Conservation (phyloP, 2,113 vertebrate species). For the Cavia porcellus region DNA sequence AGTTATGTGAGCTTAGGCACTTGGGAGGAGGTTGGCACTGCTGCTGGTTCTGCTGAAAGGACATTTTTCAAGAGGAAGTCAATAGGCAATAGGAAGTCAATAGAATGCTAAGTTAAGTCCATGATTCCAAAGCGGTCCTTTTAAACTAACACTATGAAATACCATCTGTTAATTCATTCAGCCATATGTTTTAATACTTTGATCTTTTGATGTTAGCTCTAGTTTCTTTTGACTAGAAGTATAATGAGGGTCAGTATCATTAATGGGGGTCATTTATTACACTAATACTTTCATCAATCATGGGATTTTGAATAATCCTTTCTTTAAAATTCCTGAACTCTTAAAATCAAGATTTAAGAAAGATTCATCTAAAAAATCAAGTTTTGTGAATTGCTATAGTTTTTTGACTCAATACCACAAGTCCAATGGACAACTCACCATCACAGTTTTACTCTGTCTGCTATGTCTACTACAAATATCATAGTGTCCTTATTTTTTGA, state of each 20-base stretch:
- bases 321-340: not conserved
- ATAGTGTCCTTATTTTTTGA: not conserved
- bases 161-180: not conserved
- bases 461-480: not conserved
- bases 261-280: too few species aligned
- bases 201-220: not conserved
- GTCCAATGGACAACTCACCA: not conserved
- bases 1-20: not conserved
- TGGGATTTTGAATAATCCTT: slow-evolving; percentile 13
- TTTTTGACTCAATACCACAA: not conserved
- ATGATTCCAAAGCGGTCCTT: not conserved
- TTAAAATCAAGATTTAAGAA: not conserved
- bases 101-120: not conserved
- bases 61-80: slow-evolving; percentile 32
- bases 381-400: not conserved
- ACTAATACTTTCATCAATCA: not conserved
- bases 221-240: not conserved
- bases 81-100: too few species aligned
- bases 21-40: slow-evolving; percentile 50
- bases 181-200: not conserved
- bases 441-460: not conserved
- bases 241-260: not conserved
- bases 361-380: not conserved
- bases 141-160: not conserved
- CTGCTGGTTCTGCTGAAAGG: slow-evolving; percentile 57